phyloP scores from a whole-genome alignment of 2,113 vertebrate genomes.

The Lepisosteus oculatus region DNA sequence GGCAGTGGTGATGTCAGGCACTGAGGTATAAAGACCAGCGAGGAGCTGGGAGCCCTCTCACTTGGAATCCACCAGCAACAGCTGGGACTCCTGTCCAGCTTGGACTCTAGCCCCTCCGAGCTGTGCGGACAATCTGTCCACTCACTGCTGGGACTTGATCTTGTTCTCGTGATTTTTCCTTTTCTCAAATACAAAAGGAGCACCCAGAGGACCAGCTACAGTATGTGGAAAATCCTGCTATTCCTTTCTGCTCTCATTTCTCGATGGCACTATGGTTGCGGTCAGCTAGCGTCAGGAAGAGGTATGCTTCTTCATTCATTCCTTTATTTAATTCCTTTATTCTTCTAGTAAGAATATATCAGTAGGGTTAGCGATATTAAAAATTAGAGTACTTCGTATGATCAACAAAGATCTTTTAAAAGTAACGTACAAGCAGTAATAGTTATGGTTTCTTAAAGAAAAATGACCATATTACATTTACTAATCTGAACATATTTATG shows the following conservation, averaged over 20 bases:
- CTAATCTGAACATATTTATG: too few species aligned
- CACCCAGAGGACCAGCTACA: background rate
- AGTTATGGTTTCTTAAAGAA: too few species aligned
- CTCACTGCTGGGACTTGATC: background rate
- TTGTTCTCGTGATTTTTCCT: background rate
- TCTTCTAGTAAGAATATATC: too few species aligned
- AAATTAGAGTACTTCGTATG: too few species aligned
- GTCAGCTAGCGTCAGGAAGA: constrained; percentile 39
- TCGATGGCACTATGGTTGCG: constrained; percentile 28
- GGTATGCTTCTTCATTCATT: constrained; percentile 30
- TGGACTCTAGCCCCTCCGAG: background rate
- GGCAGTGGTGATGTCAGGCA: constrained; percentile 13
- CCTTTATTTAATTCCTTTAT: too few species aligned
- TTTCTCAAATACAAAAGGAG: background rate
- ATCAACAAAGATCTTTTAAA: too few species aligned
- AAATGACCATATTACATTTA: too few species aligned
- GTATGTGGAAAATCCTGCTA: constrained; percentile 39
- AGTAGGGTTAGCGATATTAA: too few species aligned
- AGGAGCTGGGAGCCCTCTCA: constrained; percentile 20
- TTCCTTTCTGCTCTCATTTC: constrained; percentile 39
- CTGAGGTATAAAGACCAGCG: constrained; percentile 34
- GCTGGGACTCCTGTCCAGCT: background rate
- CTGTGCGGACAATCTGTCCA: constrained; percentile 3
- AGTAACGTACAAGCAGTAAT: too few species aligned
- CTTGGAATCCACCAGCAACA: background rate